Conservation (phyloP, 2,888 invertebrate species). For the Marasmarcha lunaedactyla region DNA sequence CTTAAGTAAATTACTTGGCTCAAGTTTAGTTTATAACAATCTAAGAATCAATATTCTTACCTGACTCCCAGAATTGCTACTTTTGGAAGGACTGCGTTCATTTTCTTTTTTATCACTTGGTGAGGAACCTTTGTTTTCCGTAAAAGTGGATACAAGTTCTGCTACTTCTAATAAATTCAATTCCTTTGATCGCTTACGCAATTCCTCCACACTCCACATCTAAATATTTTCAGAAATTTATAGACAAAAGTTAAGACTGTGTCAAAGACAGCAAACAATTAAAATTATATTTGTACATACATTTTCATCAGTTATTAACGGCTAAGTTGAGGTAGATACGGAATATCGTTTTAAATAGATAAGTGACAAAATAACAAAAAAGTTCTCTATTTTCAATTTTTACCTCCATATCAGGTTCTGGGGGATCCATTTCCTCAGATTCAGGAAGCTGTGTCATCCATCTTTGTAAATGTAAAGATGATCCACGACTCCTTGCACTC, state of each 20-base stretch:
- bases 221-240: too few species aligned
- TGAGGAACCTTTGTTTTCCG: conserved; percentile 37
- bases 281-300: too few species aligned
- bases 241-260: too few species aligned
- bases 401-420: conserved; percentile 71
- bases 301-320: too few species aligned
- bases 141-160: conserved; percentile 37
- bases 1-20: conserved; percentile 4
- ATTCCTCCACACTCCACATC: conserved; percentile 80
- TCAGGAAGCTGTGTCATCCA: conserved; percentile 86
- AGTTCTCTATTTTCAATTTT: too few species aligned
- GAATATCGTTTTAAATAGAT: neutral
- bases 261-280: too few species aligned
- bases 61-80: conserved; percentile 83
- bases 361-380: too few species aligned
- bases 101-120: conserved; percentile 63
- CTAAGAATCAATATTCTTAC: conserved; percentile 42
- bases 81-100: conserved; percentile 78
- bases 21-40: neutral
- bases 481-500: conserved; percentile 74
- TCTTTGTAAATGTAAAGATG: conserved; percentile 79
- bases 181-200: conserved; percentile 78
- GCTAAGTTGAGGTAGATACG: too few species aligned
- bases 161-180: conserved; percentile 70
- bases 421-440: conserved; percentile 61